Evolutionary conservation across 2,797 vertebrate genomes (phyloP).

Genomic region (Pseudochirops corinnae): DNA sequence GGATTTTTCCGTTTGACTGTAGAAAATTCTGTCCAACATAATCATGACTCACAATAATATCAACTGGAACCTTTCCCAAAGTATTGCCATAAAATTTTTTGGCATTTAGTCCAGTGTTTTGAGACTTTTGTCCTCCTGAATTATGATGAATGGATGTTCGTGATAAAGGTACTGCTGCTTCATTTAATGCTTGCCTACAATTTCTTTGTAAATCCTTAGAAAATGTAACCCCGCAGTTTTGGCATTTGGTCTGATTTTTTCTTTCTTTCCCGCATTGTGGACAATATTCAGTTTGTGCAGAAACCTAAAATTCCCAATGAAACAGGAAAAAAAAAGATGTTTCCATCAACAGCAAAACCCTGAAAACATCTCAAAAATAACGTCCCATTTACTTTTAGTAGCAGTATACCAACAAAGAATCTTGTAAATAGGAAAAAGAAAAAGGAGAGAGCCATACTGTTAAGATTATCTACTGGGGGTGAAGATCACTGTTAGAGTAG

Average conservation of each 20-base stretch:
- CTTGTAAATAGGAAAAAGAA: background rate
- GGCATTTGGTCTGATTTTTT: conserved; percentile 89
- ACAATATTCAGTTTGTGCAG: conserved; percentile 87
- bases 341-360: conserved; percentile 39
- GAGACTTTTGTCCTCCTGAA: conserved; percentile 86
- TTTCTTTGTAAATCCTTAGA: conserved; percentile 85
- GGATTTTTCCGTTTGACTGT: conserved; percentile 88
- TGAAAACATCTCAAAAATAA: conserved; percentile 59
- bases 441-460: background rate
- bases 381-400: background rate
- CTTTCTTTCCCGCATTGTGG: conserved; percentile 88
- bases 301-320: conserved; percentile 81
- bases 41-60: conserved; percentile 86
- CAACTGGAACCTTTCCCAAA: conserved; percentile 83
- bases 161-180: conserved; percentile 86
- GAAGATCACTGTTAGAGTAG: background rate
- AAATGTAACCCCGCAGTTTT: conserved; percentile 86
- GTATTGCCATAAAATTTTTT: conserved; percentile 90
- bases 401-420: conserved; percentile 6
- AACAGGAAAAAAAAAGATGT: conserved; percentile 58
- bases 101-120: conserved; percentile 85
- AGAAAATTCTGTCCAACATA: conserved; percentile 84
- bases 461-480: background rate
- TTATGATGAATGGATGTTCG: conserved; percentile 91
- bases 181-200: conserved; percentile 82